phyloP scores from a whole-genome alignment of 2,888 invertebrate species.

The Athrips mouffetella region DNA sequence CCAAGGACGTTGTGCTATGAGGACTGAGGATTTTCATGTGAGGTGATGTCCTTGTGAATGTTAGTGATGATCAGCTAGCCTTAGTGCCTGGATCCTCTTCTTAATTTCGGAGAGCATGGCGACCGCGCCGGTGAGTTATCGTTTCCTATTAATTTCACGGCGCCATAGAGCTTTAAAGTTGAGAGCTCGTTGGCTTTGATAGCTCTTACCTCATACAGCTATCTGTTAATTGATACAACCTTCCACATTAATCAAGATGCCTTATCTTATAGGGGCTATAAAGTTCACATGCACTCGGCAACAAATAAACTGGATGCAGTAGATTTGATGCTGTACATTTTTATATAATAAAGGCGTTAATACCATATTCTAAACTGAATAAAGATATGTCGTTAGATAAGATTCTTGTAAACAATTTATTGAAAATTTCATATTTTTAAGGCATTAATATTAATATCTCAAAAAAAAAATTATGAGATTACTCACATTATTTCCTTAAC shows the following conservation, averaged over 20 bases:
- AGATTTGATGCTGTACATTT: background rate
- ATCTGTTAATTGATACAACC: background rate
- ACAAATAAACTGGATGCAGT: too few species aligned
- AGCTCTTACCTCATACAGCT: background rate
- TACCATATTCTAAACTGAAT: too few species aligned
- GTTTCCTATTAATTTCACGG: background rate
- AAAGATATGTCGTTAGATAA: too few species aligned
- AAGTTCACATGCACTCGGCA: too few species aligned
- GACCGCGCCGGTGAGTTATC: constrained; percentile 54
- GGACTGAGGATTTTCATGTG: constrained; percentile 49
- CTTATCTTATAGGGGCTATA: background rate
- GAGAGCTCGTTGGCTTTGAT: background rate
- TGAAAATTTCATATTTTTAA: too few species aligned
- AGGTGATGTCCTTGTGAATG: constrained; percentile 53
- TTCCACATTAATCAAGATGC: background rate
- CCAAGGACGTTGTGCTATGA: constrained; percentile 44
- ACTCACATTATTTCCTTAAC: too few species aligned
- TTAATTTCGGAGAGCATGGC: constrained; percentile 61
- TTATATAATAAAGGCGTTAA: background rate
- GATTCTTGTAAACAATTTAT: too few species aligned
- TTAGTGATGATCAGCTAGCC: constrained; percentile 69
- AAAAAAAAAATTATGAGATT: too few species aligned
- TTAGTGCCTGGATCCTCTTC: constrained; percentile 51
- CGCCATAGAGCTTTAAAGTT: background rate
- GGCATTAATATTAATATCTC: too few species aligned